Base-by-base conservation (phyloP, 2,797 vertebrate species). In the Enteromius trimaculatus region DNA sequence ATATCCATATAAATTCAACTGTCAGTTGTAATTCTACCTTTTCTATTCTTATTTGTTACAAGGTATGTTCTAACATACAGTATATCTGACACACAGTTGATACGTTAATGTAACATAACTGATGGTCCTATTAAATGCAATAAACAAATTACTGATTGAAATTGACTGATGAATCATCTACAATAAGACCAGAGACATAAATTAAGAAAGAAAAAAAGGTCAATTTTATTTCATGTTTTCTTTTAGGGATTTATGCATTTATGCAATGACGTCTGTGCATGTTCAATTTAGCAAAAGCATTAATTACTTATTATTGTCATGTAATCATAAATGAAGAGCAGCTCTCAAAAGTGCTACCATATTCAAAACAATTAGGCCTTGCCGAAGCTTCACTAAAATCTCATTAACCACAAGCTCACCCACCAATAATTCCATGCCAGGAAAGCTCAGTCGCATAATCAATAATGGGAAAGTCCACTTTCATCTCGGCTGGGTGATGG, bases 391-490 rank as follows among this genome's bases (percentile, higher is more conserved):
- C 37, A 66, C 69, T 72, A 74, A 71, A 79, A 72, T 74, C 39
- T 74, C 77, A 84, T 78, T 83, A 79, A 53, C 44, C 44, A 62
- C 47, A 29, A 66, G 69, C 86, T 83, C 77, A 23, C 69, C 60
- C 13, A 7, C 76, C 69, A 64, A 65, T 84, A 79, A 80, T 74
- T 74, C 77, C 60, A 84, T 72, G 77, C 53, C 77, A 53, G 83
- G 51, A 77, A 66, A 80, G 47, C 68, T 84, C 23, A 8, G 39
- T 83, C 39, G 10, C 76, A 83, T 86, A 83, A 83, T 86, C 85
- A 83, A 85, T 85, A 86, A 77, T 69, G 71, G 34, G 44, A 68
- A 75, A 75, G 75, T 78, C 75, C 72, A 77, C 83, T 85, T 85
- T 82, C 81, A 86, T 86, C 77, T 76, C 39, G 31, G 68, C 77